phyloP scores from a whole-genome alignment of 1,140 invertebrate genomes.

The Zaprionus inermis region DNA sequence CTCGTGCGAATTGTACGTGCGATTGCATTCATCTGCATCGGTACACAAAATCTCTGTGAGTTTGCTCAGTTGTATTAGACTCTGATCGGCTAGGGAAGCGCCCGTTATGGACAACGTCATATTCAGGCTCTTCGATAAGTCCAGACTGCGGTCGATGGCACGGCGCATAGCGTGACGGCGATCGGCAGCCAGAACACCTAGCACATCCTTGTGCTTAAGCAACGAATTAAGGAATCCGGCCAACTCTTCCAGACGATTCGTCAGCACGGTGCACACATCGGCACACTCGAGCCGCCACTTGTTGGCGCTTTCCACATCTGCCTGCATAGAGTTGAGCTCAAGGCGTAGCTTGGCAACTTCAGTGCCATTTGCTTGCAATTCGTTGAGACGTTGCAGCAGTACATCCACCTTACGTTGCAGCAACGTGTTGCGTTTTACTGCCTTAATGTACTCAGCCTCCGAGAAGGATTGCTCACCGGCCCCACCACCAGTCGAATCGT shows the following conservation, averaged over 20 bases:
- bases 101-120: conserved; percentile 80
- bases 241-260: conserved; percentile 88
- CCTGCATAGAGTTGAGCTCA: conserved; percentile 81
- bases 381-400: conserved; percentile 75
- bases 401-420: conserved; percentile 76
- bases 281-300: conserved; percentile 86
- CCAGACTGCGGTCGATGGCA: conserved; percentile 86
- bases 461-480: conserved; percentile 68
- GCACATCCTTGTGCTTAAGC: conserved; percentile 87
- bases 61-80: conserved; percentile 84
- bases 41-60: conserved; percentile 84
- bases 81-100: conserved; percentile 73
- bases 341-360: conserved; percentile 66
- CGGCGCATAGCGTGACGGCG: conserved; percentile 85
- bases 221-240: conserved; percentile 89
- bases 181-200: conserved; percentile 85
- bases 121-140: conserved; percentile 86
- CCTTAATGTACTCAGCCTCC: conserved; percentile 64
- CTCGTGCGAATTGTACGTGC: conserved; percentile 76
- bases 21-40: conserved; percentile 55
- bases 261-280: conserved; percentile 87
- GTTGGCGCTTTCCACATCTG: conserved; percentile 79
- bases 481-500: conserved; percentile 21
- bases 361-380: conserved; percentile 65
- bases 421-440: conserved; percentile 74